Conservation (phyloP, 2,888 invertebrate genomes). For the Hybos culiciformis region DNA sequence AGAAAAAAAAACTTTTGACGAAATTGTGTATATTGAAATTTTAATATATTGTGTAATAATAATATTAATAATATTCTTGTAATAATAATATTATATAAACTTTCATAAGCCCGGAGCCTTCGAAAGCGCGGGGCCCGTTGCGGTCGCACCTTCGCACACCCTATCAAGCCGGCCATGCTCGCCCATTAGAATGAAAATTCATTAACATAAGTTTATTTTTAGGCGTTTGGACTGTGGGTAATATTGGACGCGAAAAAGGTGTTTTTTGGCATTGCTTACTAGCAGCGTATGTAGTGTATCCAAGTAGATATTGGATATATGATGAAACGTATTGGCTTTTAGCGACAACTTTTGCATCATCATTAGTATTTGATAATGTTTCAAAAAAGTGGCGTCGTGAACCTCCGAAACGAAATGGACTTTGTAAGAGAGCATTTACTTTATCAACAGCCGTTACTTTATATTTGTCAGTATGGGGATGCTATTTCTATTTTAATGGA, state of each 20-base stretch:
- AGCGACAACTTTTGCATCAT: constrained; percentile 49
- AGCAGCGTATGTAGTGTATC: constrained; percentile 52
- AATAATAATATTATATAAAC: too few relatives aligned
- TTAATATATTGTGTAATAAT: too few relatives aligned
- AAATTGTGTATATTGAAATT: too few relatives aligned
- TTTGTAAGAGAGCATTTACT: constrained; percentile 42
- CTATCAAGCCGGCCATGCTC: not conserved
- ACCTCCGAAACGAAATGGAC: constrained; percentile 38
- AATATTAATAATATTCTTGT: too few relatives aligned
- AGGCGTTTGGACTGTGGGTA: constrained; percentile 87
- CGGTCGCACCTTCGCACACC: too few relatives aligned
- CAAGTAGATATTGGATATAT: constrained; percentile 55
- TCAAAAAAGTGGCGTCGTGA: constrained; percentile 67
- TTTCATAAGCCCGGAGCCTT: too few relatives aligned
- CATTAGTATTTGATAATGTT: constrained; percentile 57
- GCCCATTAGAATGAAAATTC: constrained; percentile 1
- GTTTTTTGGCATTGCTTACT: constrained; percentile 52
- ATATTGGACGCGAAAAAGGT: constrained; percentile 73
- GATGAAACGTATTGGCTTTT: constrained; percentile 62
- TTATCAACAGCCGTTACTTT: constrained; percentile 48
- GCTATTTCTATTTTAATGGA: constrained; percentile 78
- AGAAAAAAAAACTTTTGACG: too few relatives aligned
- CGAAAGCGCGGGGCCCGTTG: too few relatives aligned
- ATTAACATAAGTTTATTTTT: constrained; percentile 18
- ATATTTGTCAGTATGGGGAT: constrained; percentile 60